Conservation (phyloP, 1,140 invertebrate genomes). For the Calycopis cecrops region DNA sequence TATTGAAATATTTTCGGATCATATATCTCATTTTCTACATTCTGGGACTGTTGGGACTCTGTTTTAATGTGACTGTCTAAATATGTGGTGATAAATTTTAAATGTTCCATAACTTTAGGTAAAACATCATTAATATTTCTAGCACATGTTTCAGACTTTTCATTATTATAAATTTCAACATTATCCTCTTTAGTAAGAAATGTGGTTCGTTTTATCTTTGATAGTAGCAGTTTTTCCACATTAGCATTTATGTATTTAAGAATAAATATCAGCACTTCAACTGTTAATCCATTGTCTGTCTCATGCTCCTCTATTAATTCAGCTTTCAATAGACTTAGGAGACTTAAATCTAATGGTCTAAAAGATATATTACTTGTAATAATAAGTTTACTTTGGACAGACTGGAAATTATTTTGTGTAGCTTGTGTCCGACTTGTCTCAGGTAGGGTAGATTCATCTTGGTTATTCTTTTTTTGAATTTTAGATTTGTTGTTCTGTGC, state of each 20-base stretch:
- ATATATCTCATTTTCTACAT: slow-evolving; percentile 28
- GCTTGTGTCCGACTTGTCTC: slow-evolving; percentile 54
- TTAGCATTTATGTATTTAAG: slow-evolving; percentile 45
- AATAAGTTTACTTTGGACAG: slow-evolving; percentile 41
- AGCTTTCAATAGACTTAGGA: slow-evolving; percentile 48
- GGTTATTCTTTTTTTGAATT: slow-evolving; percentile 46
- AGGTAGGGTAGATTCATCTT: slow-evolving; percentile 50
- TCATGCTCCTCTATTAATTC: slow-evolving; percentile 35
- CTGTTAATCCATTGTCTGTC: slow-evolving; percentile 31
- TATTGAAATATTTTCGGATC: slow-evolving; percentile 35
- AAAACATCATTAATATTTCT: slow-evolving; percentile 39
- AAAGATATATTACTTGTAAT: slow-evolving; percentile 39
- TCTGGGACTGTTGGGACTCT: slow-evolving; percentile 23
- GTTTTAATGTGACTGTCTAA: slow-evolving; percentile 34
- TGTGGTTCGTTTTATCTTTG: slow-evolving; percentile 56
- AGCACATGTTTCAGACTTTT: slow-evolving; percentile 47
- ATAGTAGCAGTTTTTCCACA: slow-evolving; percentile 45
- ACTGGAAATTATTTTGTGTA: slow-evolving; percentile 38
- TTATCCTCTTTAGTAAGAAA: slow-evolving; percentile 47
- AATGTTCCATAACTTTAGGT: slow-evolving; percentile 46
- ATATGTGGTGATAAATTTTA: slow-evolving; percentile 37
- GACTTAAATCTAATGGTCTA: slow-evolving; percentile 43
- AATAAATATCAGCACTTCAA: slow-evolving; percentile 47
- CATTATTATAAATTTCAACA: slow-evolving; percentile 36
- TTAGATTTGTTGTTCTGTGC: slow-evolving; percentile 35